Evolutionary conservation across 2,797 vertebrate species (phyloP).

Genomic region (Gymnoscopelus microlampas): DNA sequence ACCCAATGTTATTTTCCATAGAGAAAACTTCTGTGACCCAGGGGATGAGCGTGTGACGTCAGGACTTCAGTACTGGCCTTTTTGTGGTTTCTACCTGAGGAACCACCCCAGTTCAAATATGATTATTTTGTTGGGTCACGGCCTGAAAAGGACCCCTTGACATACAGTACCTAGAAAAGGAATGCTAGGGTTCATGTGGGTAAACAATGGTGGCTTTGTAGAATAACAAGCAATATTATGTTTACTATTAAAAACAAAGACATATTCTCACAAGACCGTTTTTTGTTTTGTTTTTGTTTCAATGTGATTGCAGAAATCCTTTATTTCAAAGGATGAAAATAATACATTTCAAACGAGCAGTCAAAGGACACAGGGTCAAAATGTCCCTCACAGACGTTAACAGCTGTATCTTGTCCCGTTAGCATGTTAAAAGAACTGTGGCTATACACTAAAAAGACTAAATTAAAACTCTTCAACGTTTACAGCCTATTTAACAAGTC

Average conservation of each 20-base stretch:
- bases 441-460: constrained; percentile 42
- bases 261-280: constrained; percentile 16
- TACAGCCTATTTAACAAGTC: constrained; percentile 44
- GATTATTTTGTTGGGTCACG: no score
- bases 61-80: no score
- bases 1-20: no score
- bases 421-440: constrained; percentile 55
- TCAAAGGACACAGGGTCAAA: constrained; percentile 48
- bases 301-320: constrained; percentile 55
- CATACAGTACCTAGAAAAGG: no score
- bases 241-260: not conserved
- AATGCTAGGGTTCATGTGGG: no score
- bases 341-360: constrained; percentile 58
- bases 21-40: no score
- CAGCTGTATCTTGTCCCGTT: constrained; percentile 48
- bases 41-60: no score
- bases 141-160: no score
- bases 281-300: constrained; percentile 41
- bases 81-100: no score
- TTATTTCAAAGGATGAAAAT: constrained; percentile 59
- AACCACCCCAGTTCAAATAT: no score
- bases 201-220: no score
- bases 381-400: constrained; percentile 21
- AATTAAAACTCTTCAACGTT: constrained; percentile 32
- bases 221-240: no score